Evolutionary conservation across 2,888 invertebrate species (phyloP), one percentile per base, ranked within the genome.

Genomic region (Agonum fuliginosum): DNA sequence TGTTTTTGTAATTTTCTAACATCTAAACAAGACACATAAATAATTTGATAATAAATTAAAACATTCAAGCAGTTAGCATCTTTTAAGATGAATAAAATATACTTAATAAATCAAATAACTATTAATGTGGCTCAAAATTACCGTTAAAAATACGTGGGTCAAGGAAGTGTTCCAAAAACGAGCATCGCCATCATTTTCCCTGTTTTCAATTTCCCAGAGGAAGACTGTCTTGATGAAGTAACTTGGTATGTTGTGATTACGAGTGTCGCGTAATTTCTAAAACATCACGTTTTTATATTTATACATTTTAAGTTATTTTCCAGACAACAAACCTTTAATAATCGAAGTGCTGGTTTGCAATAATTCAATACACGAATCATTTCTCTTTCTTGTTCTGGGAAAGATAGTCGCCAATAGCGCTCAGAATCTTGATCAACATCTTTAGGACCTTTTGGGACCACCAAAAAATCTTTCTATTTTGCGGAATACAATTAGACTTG

Each of bases 141-240:
- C 75, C 78, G 73, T 78, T 81, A 86, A 83, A 72, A 84, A 85
- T 2, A 84, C 82, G 51, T 79, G 80, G 76, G 84, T 83, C 20
- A 84, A 78, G 37, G 84, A 79, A 43, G 80, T 80, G 24, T 81
- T 79, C 79, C 79, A 79, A 74, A 79, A 79, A 12, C 41, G 73
- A 83, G 84, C 84, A 37, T 84, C 82, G 12, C 12, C 8, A 51
- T 22, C 12, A 83, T 83, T 84, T 27, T 84, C 82, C 10, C 80
- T 46, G 4, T 80, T 78, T 48, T 83, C 82, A 3, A 85, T 71
- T 80, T 86, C 83, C 83, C 86, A 84, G 5, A 88, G 81, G 78
- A 85, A 86, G 14, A 89, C 78, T 0, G 88, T 89, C 82, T 89
- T 89, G 20, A 89, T 86, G 71, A 84, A 88, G 80, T 89, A 89